Base-by-base conservation (phyloP, 1,140 invertebrate species). In the Diorhabda elongata region DNA sequence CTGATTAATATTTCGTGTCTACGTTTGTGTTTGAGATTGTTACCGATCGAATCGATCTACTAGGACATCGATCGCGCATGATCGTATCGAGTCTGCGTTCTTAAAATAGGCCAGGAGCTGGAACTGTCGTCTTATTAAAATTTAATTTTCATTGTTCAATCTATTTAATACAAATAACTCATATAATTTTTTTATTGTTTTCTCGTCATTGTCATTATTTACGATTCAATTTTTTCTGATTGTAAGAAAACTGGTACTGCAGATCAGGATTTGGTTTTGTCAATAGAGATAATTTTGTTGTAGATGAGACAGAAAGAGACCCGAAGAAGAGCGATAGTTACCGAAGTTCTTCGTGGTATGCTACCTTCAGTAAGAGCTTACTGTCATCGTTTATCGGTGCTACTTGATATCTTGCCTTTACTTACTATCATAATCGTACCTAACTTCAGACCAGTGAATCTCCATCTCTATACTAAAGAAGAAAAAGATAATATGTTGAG, bases 341-440 rank as follows among this genome's bases (percentile, higher is more conserved):
- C 81, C 4, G 82, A 87, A 52, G 77, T 93, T 67, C 82, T 89
- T 74, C 82, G 85, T 58, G 89, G 90, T 57, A 87, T 92, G 76
- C 73, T 83, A 3, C 86, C 91, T 58, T 78, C 80, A 26, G 83
- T 88, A 9, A 82, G 86, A 71, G 85, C 87, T 58, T 86, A 86
- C 74, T 83, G 88, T 42, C 84, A 85, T 68, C 79, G 84, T 42
- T 78, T 74, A 44, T 82, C 82, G 3, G 81, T 93, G 3, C 79
- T 89, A 7, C 78, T 91, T 9, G 95, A 97, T 73, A 78, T 92
- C 3, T 75, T 94, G 41, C 91, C 95, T 3, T 83, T 90, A 56
- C 76, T 97, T 42, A 85, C 89, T 7, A 87, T 90, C 60, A 87
- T 97, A 61, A 82, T 97, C 8, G 86, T 88, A 64, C 95, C 95